Conservation (phyloP, 2,113 vertebrate genomes). For the Notothenia coriiceps region DNA sequence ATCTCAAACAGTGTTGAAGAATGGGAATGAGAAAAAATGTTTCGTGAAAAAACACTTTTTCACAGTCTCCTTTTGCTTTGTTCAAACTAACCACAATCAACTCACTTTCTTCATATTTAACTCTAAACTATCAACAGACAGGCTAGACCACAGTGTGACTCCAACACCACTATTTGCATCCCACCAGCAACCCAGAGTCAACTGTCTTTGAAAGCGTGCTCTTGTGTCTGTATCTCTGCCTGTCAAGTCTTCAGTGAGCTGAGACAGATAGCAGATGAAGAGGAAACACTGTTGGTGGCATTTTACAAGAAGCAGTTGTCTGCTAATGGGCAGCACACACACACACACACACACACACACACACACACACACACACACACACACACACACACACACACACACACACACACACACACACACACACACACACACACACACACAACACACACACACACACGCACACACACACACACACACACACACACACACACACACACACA, state of each 20-base stretch:
- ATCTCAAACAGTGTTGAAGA: neutral
- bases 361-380: conserved; percentile 6
- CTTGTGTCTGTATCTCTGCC: neutral
- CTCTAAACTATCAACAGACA: neutral
- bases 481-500: conserved; percentile 1
- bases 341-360: conserved; percentile 1
- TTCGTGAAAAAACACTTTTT: neutral
- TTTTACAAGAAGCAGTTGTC: conserved; percentile 55
- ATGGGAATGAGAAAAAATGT: neutral
- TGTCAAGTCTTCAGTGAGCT: neutral
- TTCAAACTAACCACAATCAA: neutral
- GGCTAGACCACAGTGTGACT: too few relatives aligned
- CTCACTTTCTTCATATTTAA: neutral
- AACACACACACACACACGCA: neutral
- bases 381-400: neutral
- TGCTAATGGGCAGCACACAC: conserved; percentile 33
- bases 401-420: conserved; percentile 1
- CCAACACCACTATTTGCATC: neutral
- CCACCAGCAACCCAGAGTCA: neutral
- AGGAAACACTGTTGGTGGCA: conserved; percentile 47
- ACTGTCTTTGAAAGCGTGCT: neutral
- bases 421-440: conserved; percentile 26
- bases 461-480: conserved; percentile 5
- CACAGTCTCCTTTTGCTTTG: neutral
- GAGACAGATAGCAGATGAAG: neutral